Conservation (phyloP, 2,888 invertebrate genomes). For the Pyrocoelia pectoralis region DNA sequence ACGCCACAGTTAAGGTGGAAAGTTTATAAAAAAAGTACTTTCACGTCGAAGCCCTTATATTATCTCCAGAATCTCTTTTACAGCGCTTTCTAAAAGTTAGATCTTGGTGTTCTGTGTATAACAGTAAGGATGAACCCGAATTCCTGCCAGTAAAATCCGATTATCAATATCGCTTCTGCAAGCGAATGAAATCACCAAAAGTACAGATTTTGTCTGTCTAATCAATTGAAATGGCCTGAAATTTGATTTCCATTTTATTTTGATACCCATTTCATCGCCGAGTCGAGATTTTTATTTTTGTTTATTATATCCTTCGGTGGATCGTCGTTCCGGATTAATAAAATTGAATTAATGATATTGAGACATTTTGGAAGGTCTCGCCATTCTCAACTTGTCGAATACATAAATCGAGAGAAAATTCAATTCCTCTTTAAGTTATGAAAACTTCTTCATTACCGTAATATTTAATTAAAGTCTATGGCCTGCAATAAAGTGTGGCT, state of each 20-base stretch:
- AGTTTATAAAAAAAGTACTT: neutral
- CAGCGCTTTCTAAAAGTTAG: conserved; percentile 1
- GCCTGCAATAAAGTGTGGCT: too few relatives aligned
- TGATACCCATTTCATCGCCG: neutral
- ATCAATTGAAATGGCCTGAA: neutral
- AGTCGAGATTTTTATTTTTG: too few relatives aligned
- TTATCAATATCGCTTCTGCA: conserved; percentile 5
- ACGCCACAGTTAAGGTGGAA: neutral
- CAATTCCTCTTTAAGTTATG: too few relatives aligned
- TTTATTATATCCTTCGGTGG: neutral
- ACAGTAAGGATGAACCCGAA: neutral
- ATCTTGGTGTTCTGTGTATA: conserved; percentile 4
- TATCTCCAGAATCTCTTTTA: conserved; percentile 2
- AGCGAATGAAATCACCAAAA: conserved; percentile 3
- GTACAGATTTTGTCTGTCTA: neutral
- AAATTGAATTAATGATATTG: neutral
- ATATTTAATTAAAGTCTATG: too few relatives aligned
- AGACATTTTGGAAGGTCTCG: too few relatives aligned
- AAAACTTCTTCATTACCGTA: too few relatives aligned
- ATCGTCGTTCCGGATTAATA: neutral
- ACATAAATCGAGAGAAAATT: neutral
- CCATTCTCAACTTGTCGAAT: too few relatives aligned
- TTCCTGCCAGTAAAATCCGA: conserved; percentile 2
- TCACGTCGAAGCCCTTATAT: neutral
- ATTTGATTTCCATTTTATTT: neutral